Conservation (phyloP, 2,113 vertebrate genomes). For the Colaptes auratus region DNA sequence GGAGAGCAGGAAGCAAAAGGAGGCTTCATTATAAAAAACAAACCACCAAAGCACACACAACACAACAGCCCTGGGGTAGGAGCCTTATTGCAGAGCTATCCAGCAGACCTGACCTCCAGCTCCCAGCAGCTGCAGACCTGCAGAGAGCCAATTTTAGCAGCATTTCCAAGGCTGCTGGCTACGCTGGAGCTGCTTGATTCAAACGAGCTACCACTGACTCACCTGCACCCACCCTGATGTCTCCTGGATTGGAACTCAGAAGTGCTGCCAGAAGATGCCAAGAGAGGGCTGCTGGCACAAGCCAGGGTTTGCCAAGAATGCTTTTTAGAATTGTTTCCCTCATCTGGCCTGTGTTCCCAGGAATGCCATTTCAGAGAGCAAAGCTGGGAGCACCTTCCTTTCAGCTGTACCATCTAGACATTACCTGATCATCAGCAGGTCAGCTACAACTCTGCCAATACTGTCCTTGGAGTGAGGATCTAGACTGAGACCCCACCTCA, state of each 20-base stretch:
- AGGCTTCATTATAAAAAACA: not conserved
- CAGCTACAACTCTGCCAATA: not conserved
- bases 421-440: not conserved
- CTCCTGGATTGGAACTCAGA: not conserved
- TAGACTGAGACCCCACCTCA: no score
- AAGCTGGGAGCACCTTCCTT: not conserved
- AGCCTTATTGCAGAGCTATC: not conserved
- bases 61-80: not conserved
- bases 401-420: not conserved
- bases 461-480: not conserved
- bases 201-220: not conserved
- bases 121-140: not conserved
- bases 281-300: not conserved
- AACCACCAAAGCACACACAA: no score
- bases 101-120: not conserved
- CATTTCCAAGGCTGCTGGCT: not conserved
- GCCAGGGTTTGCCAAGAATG: not conserved
- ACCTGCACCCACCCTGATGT: not conserved
- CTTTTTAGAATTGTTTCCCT: not conserved
- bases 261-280: not conserved
- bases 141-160: not conserved
- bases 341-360: not conserved
- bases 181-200: not conserved
- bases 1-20: not conserved
- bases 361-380: not conserved